These are phyloP conservation scores for Poicephalus meyeri DNA, from an alignment of 2,113 vertebrate species.

Conservation along the genomic window DNA sequence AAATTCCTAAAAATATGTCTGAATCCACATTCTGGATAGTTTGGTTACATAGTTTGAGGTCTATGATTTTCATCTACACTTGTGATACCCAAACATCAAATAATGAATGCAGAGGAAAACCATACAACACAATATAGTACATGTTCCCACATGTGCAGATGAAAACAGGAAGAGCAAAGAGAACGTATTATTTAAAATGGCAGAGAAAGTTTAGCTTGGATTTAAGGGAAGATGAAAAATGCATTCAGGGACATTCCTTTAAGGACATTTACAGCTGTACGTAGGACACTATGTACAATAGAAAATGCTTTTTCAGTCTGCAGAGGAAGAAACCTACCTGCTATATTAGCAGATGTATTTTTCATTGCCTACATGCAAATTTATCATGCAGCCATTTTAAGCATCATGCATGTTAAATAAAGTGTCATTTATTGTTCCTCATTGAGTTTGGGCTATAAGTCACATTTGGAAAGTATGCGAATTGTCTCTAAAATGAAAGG, in stretches of 20 bases:
- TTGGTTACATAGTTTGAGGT: neutral
- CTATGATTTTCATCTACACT: neutral
- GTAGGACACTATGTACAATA: neutral
- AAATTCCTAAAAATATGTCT: neutral
- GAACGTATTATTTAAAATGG: neutral
- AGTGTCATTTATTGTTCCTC: neutral
- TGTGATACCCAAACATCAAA: neutral
- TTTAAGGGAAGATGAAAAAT: slow-evolving; percentile 1
- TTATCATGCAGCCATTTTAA: neutral
- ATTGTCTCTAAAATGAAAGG: neutral
- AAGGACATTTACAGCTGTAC: neutral
- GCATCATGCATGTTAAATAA: neutral
- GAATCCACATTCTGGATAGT: neutral
- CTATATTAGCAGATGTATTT: neutral
- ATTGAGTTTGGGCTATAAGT: neutral
- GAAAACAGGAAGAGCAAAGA: neutral
- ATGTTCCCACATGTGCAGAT: neutral
- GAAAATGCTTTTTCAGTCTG: neutral
- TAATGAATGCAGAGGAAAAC: neutral
- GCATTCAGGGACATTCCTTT: neutral
- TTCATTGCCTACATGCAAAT: neutral
- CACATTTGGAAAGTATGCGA: neutral
- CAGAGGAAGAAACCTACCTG: neutral
- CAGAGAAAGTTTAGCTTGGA: neutral
- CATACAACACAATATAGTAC: neutral